phyloP scores from a whole-genome alignment of 2,888 invertebrate genomes.

The Ctenicera cuprea region DNA sequence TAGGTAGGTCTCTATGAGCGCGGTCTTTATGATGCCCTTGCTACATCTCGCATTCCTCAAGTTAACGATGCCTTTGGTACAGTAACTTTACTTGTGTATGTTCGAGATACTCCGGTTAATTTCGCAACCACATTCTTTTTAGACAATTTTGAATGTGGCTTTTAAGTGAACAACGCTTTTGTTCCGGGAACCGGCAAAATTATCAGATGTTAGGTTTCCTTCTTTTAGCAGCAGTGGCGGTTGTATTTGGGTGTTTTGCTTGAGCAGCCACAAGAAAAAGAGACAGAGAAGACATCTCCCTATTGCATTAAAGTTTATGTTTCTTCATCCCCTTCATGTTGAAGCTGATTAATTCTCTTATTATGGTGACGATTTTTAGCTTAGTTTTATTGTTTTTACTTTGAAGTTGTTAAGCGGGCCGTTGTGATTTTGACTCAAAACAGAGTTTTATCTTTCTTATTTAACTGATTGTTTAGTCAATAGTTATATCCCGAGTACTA shows the following conservation, averaged over 20 bases:
- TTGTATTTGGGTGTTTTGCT: background rate
- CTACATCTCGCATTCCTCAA: slow-evolving; percentile 2
- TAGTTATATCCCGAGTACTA: too few species aligned
- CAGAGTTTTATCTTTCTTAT: too few species aligned
- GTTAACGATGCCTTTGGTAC: background rate
- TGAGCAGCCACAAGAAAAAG: too few species aligned
- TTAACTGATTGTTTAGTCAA: too few species aligned
- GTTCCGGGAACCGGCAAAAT: slow-evolving; percentile 31
- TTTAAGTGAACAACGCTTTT: slow-evolving; percentile 25
- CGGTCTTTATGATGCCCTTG: background rate
- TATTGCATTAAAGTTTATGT: too few species aligned
- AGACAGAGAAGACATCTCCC: too few species aligned
- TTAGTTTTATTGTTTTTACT: too few species aligned
- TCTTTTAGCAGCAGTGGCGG: background rate
- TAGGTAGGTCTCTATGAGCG: slow-evolving; percentile 1
- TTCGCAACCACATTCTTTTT: slow-evolving; percentile 11
- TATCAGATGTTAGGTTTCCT: slow-evolving; percentile 34
- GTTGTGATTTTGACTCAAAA: too few species aligned
- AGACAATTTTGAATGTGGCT: slow-evolving; percentile 20
- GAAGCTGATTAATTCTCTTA: too few species aligned
- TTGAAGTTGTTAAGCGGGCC: too few species aligned
- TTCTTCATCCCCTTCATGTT: too few species aligned
- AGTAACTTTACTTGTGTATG: background rate
- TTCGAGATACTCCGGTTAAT: slow-evolving; percentile 8
- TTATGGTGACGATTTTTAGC: too few species aligned